Evolutionary conservation across 2,888 invertebrate species (phyloP).

Genomic region (Calephelis perditalis): DNA sequence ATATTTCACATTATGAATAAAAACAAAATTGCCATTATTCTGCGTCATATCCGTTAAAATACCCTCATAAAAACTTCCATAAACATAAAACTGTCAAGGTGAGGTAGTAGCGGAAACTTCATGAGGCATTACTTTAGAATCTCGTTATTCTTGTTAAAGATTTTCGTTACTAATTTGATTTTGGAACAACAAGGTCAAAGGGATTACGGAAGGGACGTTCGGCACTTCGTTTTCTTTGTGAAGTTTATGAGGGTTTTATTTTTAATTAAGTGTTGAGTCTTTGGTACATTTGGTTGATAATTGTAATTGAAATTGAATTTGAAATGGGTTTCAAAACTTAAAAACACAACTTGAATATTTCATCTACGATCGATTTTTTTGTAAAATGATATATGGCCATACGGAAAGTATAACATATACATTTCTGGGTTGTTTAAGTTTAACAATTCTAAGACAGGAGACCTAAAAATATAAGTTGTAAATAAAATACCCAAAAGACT

Average conservation of each 20-base stretch:
- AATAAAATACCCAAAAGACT: too few relatives aligned
- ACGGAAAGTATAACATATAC: too few relatives aligned
- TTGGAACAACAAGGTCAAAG: conserved; percentile 9
- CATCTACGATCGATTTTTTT: too few relatives aligned
- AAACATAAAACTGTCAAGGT: conserved; percentile 10
- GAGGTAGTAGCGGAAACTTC: conserved; percentile 5
- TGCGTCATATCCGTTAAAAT: conserved; percentile 3
- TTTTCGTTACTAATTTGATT: conserved; percentile 4
- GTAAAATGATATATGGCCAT: too few relatives aligned
- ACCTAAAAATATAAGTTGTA: too few relatives aligned
- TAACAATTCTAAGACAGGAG: too few relatives aligned
- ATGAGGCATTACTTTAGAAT: not conserved
- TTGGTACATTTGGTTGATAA: too few relatives aligned
- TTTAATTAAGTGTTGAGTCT: too few relatives aligned
- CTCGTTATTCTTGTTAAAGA: conserved; percentile 5
- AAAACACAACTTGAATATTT: too few relatives aligned
- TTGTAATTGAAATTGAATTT: too few relatives aligned
- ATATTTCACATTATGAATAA: not conserved
- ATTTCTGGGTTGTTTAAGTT: too few relatives aligned
- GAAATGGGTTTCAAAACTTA: too few relatives aligned
- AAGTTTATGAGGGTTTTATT: conserved; percentile 3
- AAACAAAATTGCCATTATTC: conserved; percentile 7
- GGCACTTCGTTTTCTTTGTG: conserved; percentile 2
- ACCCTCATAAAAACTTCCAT: conserved; percentile 8
- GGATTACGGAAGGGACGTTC: not conserved